Evolutionary conservation across 2,888 invertebrate genomes (phyloP), one percentile per base, ranked within the genome.

Genomic region (Diploptera punctata): DNA sequence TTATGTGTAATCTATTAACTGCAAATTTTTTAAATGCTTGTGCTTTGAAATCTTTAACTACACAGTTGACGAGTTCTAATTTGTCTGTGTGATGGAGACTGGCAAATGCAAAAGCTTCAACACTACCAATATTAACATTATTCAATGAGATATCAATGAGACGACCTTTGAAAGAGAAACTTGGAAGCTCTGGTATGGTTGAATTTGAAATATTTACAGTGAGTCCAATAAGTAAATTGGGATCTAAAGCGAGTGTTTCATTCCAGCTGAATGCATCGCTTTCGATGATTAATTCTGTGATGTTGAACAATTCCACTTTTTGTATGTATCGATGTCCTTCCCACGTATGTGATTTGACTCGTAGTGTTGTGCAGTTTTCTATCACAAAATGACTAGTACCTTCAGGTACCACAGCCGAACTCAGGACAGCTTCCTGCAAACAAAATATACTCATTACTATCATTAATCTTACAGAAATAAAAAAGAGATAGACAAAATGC

Each of bases 1-100:
- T 85, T 67, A 94, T 81, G 76, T 88, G 84, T 75, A 94, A 86
- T 76, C 88, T 87, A 43, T 87, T 86, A 3, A 91, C 88, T 29
- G 89, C 87, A 79, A 94, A 93, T 82, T 93, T 93, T 79, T 93
- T 94, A 79, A 94, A 93, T 1, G 93, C 89, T 82, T 72, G 89
- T 49, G 87, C 87, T 76, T 91, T 90, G 61, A 93, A 86, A 65
- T 84, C 86, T 52, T 87, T 84, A 57, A 92, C 85, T 2, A 81
- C 80, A 71, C 90, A 89, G 77, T 90, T 86, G 38, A 84, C 85
- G 75, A 94, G 83, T 76, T 88, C 87, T 72, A 94, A 85, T 67
- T 85, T 87, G 77, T 90, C 87, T 67, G 89, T 88, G 77, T 88
- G 88, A 61, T 86, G 85, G 54, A 93, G 86, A 80, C 91, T 92